Evolutionary conservation across 2,797 vertebrate species (phyloP), one percentile per base, ranked within the genome.

Genomic region (Periparus ater): DNA sequence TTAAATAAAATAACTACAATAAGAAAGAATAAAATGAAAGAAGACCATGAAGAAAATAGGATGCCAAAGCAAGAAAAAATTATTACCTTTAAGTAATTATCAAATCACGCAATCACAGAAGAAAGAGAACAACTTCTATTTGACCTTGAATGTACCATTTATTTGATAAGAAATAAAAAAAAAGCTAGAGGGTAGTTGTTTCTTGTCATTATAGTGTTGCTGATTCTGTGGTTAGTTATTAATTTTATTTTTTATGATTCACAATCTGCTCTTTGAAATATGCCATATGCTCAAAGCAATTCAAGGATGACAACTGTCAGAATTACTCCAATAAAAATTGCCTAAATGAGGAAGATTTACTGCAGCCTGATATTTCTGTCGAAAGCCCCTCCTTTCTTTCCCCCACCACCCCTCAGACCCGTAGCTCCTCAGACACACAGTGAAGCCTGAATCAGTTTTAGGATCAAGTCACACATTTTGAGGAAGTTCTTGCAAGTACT

Each of bases 241-340:
- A 98, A 99, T 99, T 98, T 98, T 98, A 98, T 98, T 98, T 98
- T 99, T 99, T 98, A 98, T 98, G 98, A 98, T 98, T 98, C 98
- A 98, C 98, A 99, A 98, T 99, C 98, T 99, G 98, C 97, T 98
- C 98, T 98, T 98, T 98, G 98, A 99, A 98, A 99, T 98, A 98
- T 98, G 98, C 98, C 98, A 99, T 99, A 99, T 99, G 98, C 98
- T 99, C 98, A 97, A 97, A 98, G 98, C 98, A 98, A 99, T 98
- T 98, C 98, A 98, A 98, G 98, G 98, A 99, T 98, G 98, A 99
- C 98, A 98, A 98, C 98, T 98, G 98, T 98, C 98, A 98, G 98
- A 98, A 98, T 98, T 98, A 98, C 98, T 98, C 98, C 98, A 98
- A 98, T 98, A 99, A 98, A 98, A 98, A 98, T 98, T 98, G 98